These are phyloP conservation scores for Corythaixoides concolor DNA, from an alignment of 2,113 vertebrate genomes.

Conservation along the genomic window DNA sequence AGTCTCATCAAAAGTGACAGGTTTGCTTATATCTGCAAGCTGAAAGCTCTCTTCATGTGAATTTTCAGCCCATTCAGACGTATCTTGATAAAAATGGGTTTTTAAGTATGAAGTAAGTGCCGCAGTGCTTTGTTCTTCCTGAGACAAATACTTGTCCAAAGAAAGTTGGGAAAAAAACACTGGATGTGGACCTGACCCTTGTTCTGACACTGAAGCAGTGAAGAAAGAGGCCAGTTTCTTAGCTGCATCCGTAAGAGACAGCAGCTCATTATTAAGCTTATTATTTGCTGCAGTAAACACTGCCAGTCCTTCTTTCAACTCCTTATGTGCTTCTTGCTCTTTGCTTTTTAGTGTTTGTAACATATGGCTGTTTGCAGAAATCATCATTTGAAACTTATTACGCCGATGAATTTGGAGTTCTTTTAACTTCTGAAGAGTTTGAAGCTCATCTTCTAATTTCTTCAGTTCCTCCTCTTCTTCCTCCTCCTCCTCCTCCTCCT, in stretches of 20 bases:
- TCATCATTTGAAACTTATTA: constrained; percentile 79
- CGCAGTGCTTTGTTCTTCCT: constrained; percentile 85
- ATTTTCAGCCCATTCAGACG: constrained; percentile 76
- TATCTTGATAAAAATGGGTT: constrained; percentile 76
- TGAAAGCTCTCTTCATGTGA: constrained; percentile 77
- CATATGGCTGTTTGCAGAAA: constrained; percentile 63
- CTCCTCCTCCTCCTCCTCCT: constrained; percentile 65
- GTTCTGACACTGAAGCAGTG: constrained; percentile 21
- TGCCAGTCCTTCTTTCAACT: constrained; percentile 71
- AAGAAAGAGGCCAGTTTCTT: constrained; percentile 76
- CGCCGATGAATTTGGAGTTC: constrained; percentile 77
- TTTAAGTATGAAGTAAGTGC: constrained; percentile 77
- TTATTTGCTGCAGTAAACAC: constrained; percentile 71
- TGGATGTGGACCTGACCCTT: background rate
- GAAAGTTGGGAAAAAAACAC: constrained; percentile 82
- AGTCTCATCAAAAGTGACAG: constrained; percentile 39
- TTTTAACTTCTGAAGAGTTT: constrained; percentile 78
- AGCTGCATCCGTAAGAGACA: constrained; percentile 71
- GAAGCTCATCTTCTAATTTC: constrained; percentile 82
- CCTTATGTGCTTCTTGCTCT: constrained; percentile 50
- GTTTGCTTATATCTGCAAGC: constrained; percentile 73
- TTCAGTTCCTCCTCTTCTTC: constrained; percentile 65
- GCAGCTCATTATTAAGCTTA: constrained; percentile 75
- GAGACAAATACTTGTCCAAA: constrained; percentile 83
- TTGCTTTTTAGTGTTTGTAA: constrained; percentile 65